Base-by-base conservation (phyloP, 2,888 invertebrate genomes). In the Crepidodera aurea region DNA sequence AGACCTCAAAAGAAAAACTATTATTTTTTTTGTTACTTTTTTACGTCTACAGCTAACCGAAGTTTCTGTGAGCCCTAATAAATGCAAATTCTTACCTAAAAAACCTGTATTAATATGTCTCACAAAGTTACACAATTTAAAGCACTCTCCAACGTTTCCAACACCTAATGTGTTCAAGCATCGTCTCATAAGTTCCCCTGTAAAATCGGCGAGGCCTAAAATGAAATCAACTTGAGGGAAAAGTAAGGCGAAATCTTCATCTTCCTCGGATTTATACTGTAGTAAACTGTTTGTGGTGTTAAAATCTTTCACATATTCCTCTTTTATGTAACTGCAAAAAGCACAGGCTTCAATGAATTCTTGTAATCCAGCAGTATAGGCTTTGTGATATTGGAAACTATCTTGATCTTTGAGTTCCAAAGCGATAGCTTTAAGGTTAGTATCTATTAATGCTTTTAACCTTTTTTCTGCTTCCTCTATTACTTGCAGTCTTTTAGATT, bases 181-280 rank as follows among this genome's bases (percentile, higher is more conserved):
- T 70, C 90, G 87, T 51, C 96, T 84, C 96, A 96, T 96, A 40
- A 96, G 78, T 79, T 96, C 96, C 0, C 96, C 96, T 0, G 93
- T 94, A 22, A 95, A 83, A 81, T 96, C 96, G 0, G 91, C 90
- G 29, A 96, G 79, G 0, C 96, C 96, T 37, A 96, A 81, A 75
- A 96, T 82, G 69, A 84, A 89, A 65, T 89, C 88, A 29, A 75
- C 75, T 0, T 83, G 83, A 10, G 82, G 80, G 53, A 85, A 73
- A 13, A 81, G 68, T 18, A 83, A 64, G 29, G 40, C 55, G 27
- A 74, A 57, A 44, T 71, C 60, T 12, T 58, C 62, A 22, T 34
- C 56, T 16, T 69, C 68, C 29, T 71, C 70, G 50, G 66, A 66
- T 56, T 64, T 54, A 68, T 74, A 79, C 13, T 64, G 59, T 42